Conservation (phyloP, 37 sponge, comb jelly and placozoan genomes). For the Bolinopsis microptera region DNA sequence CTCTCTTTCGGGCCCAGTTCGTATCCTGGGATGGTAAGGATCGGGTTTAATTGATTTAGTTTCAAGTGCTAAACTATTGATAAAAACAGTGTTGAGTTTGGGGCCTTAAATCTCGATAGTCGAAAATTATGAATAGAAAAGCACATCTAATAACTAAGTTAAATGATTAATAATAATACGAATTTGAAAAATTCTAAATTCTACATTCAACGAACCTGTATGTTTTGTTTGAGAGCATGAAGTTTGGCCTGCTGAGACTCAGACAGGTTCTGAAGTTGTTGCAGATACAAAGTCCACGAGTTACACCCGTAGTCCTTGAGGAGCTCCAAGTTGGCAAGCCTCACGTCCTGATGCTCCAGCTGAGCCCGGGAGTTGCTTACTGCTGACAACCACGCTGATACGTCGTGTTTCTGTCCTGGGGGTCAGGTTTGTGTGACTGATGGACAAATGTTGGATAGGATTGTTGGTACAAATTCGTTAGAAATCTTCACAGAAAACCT, state of each 20-base stretch:
- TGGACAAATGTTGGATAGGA: too few relatives aligned
- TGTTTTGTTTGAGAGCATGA: background rate
- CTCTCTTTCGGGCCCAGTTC: constrained; percentile 14
- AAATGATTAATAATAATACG: too few relatives aligned
- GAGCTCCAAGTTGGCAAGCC: constrained; percentile 3
- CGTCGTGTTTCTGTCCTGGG: constrained; percentile 50
- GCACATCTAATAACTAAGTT: too few relatives aligned
- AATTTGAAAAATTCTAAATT: too few relatives aligned
- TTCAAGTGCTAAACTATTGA: too few relatives aligned
- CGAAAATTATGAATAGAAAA: too few relatives aligned
- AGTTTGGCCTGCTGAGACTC: background rate
- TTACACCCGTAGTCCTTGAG: constrained; percentile 37
- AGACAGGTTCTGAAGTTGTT: constrained; percentile 21
- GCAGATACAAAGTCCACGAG: constrained; percentile 46
- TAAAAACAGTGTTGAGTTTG: too few relatives aligned
- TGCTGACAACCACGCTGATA: constrained; percentile 34
- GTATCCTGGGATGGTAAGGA: constrained; percentile 1
- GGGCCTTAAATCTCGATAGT: too few relatives aligned
- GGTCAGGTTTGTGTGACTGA: too few relatives aligned
- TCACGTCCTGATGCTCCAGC: constrained; percentile 47
- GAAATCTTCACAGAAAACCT: too few relatives aligned
- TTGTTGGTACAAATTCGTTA: too few relatives aligned
- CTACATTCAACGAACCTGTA: background rate
- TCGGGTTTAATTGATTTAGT: too few relatives aligned
- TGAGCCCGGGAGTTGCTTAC: constrained; percentile 45